A percentile compares a stretch with the other conserved stretches of the same genome.
Conservation (phyloP, 2,113 vertebrate genomes). For the Galeopterus variegatus region DNA sequence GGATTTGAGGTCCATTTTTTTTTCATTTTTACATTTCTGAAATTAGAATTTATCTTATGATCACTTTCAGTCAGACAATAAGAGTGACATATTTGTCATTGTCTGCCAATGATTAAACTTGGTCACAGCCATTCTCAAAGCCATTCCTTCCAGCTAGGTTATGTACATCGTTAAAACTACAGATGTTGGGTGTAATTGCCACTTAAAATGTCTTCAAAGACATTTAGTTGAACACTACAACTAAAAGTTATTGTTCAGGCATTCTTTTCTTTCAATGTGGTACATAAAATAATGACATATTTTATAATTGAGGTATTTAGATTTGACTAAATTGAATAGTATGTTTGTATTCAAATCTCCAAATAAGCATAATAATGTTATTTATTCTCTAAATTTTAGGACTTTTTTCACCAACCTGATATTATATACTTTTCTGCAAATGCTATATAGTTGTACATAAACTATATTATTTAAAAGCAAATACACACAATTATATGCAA, state of each 20-base stretch:
- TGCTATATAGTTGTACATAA: neutral
- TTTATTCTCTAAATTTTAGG: neutral
- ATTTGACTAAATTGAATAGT: neutral
- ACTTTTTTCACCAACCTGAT: neutral
- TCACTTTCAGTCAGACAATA: neutral
- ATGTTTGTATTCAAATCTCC: neutral
- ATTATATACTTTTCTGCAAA: neutral
- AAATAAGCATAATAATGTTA: neutral
- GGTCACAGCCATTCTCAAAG: neutral
- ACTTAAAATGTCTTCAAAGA: constrained; percentile 58
- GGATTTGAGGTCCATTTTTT: neutral
- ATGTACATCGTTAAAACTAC: constrained; percentile 62
- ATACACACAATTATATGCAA: neutral
- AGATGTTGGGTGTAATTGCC: constrained; percentile 50
- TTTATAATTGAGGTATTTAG: constrained; percentile 1
- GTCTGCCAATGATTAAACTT: neutral
- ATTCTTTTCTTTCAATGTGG: neutral
- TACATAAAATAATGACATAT: constrained; percentile 13
- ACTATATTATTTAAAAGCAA: constrained; percentile 17
- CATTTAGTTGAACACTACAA: neutral
- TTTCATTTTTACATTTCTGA: neutral
- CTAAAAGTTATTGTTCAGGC: neutral
- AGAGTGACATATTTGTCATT: neutral
- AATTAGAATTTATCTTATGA: neutral
- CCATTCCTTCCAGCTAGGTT: constrained; percentile 25